A percentile compares a stretch with the other conserved stretches of the same genome.
phyloP scores from a whole-genome alignment of 2,797 vertebrate genomes.

The Triplophysa yarkandensis region DNA sequence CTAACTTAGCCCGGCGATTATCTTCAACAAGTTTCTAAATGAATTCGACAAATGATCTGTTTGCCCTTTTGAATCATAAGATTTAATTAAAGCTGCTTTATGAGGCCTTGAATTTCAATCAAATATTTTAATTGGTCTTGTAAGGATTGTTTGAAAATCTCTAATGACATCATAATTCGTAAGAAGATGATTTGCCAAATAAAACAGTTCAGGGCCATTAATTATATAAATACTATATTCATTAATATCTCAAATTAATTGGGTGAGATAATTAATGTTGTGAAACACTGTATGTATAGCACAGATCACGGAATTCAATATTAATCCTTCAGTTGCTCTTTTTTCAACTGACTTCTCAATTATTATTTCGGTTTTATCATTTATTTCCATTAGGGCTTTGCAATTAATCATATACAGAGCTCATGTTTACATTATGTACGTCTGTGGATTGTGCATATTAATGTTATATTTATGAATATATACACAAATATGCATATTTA shows the following conservation, averaged over 20 bases:
- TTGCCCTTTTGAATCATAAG: conserved; percentile 12
- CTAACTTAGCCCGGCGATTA: neutral
- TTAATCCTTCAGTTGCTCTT: no score
- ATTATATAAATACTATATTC: no score
- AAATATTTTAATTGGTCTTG: neutral
- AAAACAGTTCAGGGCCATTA: neutral
- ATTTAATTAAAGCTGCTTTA: conserved; percentile 24
- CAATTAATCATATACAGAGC: no score
- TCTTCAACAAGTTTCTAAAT: neutral
- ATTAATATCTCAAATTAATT: no score
- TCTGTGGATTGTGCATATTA: no score
- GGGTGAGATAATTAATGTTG: no score
- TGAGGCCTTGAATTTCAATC: conserved; percentile 2
- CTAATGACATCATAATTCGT: neutral
- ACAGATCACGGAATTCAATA: neutral
- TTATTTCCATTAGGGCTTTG: neutral
- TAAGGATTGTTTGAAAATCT: neutral
- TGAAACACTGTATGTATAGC: neutral
- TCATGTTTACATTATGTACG: no score
- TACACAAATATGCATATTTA: no score
- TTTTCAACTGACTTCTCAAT: no score
- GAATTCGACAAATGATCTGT: conserved; percentile 14
- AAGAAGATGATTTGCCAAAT: conserved; percentile 1
- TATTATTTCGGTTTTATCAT: no score
- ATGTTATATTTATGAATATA: no score